These are phyloP conservation scores for Eupithecia abbreviata DNA, from an alignment of 2,888 invertebrate species.

Conservation along the genomic window DNA sequence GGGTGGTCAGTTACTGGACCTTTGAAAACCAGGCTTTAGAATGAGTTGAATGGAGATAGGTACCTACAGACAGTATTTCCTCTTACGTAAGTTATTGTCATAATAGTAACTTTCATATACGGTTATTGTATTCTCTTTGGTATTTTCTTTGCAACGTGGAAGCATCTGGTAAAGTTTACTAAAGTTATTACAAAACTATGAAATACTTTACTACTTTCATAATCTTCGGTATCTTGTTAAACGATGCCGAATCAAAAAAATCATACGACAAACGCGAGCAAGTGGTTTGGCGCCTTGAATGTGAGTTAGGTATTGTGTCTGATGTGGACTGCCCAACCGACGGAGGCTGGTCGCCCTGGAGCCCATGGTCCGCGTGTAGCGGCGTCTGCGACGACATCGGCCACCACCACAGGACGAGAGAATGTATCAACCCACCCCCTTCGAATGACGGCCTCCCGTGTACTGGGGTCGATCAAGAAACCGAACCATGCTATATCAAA, in stretches of 20 bases:
- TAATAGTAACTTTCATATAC: too few relatives aligned
- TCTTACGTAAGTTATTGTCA: too few relatives aligned
- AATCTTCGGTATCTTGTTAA: not conserved
- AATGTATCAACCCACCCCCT: conserved; percentile 75
- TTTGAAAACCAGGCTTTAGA: too few relatives aligned
- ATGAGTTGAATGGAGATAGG: too few relatives aligned
- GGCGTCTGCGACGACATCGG: conserved; percentile 79
- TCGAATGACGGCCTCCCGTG: conserved; percentile 73
- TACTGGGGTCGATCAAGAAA: conserved; percentile 67
- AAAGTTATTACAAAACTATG: not conserved
- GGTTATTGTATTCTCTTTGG: too few relatives aligned
- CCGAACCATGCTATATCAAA: conserved; percentile 67
- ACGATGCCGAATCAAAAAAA: conserved; percentile 53
- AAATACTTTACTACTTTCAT: not conserved
- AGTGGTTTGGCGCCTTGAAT: conserved; percentile 73
- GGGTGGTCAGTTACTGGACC: too few relatives aligned
- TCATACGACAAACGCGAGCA: conserved; percentile 61
- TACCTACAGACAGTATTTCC: too few relatives aligned
- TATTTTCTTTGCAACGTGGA: too few relatives aligned
- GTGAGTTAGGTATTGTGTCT: conserved; percentile 68
- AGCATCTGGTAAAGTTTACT: too few relatives aligned
- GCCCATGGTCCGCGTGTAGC: conserved; percentile 71
- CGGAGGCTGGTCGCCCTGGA: conserved; percentile 80
- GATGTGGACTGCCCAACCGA: conserved; percentile 76
- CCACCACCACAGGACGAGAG: conserved; percentile 64